Base-by-base conservation (phyloP, 2,888 invertebrate species). In the Timandra comae region DNA sequence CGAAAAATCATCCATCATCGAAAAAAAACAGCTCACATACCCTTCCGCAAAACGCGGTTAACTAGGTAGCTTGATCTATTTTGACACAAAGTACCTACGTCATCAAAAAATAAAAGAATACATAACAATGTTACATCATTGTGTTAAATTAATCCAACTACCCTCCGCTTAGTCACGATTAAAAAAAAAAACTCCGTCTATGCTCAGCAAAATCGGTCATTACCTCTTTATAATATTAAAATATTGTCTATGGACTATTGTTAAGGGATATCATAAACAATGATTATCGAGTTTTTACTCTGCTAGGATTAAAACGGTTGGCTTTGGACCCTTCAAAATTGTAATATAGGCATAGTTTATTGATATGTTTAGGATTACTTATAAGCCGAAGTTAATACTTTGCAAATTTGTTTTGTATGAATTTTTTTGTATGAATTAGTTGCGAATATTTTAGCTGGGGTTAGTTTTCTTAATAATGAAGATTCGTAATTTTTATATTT, bases 101-200 rank as follows among this genome's bases (percentile, higher is more conserved):
- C 16, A 16, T 16, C 6, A 5, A 1, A 16, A 16, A 16, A 16
- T n/a, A 16, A 16, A 16, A 16, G 16, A 16, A 16, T 16, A 3
- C 16, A 1, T 16, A 16, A 16, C 16, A 16, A 16, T 16, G 1
- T 16, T 3, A 16, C 16, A 6, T 16, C 16, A 16, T 16, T 16
- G 16, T 16, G 16, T 16, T 16, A 46, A 49, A 35, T 52, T 56
- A 46, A 56, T 60, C 57, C 52, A 30, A 33, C 43, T 55, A 43
- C 57, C 58, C 56, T 46, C 62, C 71, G 71, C 71, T 31, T 33
- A 56, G 65, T 70, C 75, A 76, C 69, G 72, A 62, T 55, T 55
- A 49, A 40, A 57, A 60, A 53, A 43, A 43, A 50, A 41, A 40
- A 42, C 42, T 29, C 25, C 30, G 25, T 37, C 41, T 46, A 45